Evolutionary conservation across 2,797 vertebrate genomes (phyloP), one percentile per base, ranked within the genome.

Genomic region (Cryptoblepharus egeriae): DNA sequence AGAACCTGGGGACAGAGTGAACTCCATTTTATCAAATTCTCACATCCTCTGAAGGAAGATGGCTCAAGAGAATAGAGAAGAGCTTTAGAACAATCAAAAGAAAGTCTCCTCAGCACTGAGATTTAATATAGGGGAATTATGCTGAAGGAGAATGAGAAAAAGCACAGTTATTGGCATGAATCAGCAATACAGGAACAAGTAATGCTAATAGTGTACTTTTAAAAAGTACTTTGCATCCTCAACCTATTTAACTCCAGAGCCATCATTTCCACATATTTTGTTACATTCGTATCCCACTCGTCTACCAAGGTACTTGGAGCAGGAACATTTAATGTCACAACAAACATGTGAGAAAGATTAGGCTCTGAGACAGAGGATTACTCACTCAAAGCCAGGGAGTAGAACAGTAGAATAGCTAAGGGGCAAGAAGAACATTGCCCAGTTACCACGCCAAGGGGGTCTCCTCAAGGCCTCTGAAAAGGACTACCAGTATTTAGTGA

Each of bases 1-100:
- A 76, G 22, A 79, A 88, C 73, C 75, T 74, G 37, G 0, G 16
- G 37, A 61, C 81, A 81, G n/a, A 35, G 28, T 80, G 85, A 90
- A 86, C 4, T 4, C 16, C 0, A 0, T 30, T 83, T 78, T 83
- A 88, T 83, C 78, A 84, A 83, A 88, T 81, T 81, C 82, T 77
- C 76, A 81, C 39, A 71, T 81, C 52, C n/a, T 70, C 73, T 85
- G 75, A 88, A 81, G 39, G 37, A 71, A 82, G 77, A 67, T 88
- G 80, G 16, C 58, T 71, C 88, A 77, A 76, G 42, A 80, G 60
- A 90, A 89, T 0, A 81, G 60, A 79, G 60, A 71, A 71, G 71
- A 42, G 83, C 67, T 9, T 79, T 28, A 37, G 11, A 64, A 35
- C 37, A 71, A 79, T 88, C 78, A 73, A 69, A 85, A 88, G 57